Conservation (phyloP, 1,140 invertebrate genomes). For the Trichoplusia ni region DNA sequence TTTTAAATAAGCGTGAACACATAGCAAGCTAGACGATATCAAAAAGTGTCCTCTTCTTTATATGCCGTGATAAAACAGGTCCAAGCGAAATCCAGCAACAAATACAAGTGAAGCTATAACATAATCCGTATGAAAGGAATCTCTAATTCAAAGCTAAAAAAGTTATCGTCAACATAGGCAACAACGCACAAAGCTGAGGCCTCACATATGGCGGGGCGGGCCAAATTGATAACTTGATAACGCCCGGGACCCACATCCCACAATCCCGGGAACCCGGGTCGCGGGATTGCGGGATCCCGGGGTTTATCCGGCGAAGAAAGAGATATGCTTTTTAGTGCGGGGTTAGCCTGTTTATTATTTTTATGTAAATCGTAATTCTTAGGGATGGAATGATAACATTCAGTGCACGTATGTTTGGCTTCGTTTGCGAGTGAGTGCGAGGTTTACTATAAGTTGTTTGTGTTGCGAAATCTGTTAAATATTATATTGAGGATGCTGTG, state of each 20-base stretch:
- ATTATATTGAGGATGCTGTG: too few relatives aligned
- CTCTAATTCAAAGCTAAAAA: too few relatives aligned
- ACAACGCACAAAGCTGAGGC: conserved; percentile 12
- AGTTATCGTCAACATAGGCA: too few relatives aligned
- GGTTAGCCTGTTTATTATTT: conserved; percentile 62
- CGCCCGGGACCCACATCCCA: conserved; percentile 37
- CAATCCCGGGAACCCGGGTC: conserved; percentile 42
- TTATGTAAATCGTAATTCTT: conserved; percentile 67
- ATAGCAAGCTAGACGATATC: too few relatives aligned
- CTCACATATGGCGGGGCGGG: conserved; percentile 25
- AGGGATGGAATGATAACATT: conserved; percentile 65
- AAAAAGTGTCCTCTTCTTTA: too few relatives aligned
- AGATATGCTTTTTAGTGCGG: conserved; percentile 28
- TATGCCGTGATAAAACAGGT: too few relatives aligned
- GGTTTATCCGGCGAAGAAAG: conserved; percentile 52
- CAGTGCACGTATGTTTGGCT: not conserved
- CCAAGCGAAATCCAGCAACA: too few relatives aligned
- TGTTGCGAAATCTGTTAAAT: too few relatives aligned
- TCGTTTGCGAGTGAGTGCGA: not conserved
- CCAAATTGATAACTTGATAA: conserved; percentile 72
- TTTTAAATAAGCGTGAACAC: too few relatives aligned
- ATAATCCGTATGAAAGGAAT: too few relatives aligned
- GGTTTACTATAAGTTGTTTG: not conserved
- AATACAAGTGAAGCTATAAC: too few relatives aligned
- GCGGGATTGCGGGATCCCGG: conserved; percentile 50